Base-by-base conservation (phyloP, 2,113 vertebrate genomes). In the Thalassoma bifasciatum region DNA sequence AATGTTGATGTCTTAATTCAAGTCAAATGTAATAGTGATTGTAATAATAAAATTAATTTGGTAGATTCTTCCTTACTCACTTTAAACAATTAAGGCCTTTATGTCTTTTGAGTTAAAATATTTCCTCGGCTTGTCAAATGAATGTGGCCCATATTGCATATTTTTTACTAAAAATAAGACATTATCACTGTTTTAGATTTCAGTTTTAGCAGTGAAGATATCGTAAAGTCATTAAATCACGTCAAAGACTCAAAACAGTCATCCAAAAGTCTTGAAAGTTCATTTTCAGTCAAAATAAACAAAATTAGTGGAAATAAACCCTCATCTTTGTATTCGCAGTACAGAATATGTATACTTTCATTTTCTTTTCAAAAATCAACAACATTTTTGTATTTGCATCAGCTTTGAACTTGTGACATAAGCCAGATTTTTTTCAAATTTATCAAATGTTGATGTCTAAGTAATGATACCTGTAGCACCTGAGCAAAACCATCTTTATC, bases 371-470 rank as follows among this genome's bases (percentile, higher is more conserved):
- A 88, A 85, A 87, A 89, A 56, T 84, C 58, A 82, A 67, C 77
- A 78, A 75, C 89, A 91, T 91, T 90, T 92, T 90, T 84, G 91
- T 62, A 88, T 89, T 72, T 91, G 79, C 81, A 81, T 75, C 44
- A 65, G 49, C 47, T 71, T 47, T 76, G 17, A 69, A 49, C 61
- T 26, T 44, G 60, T 63, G 62, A 58, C 17, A 21, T 8, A 68
- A 52, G 47, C 59, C 67, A 54, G 54, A 51, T 22, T 56, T 16
- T n/a, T 37, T 26, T 2, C 19, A 26, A 8, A 46, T 46, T 5
- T 19, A 49, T 76, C 30, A 51, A 72, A 85, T 46, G 65, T 60
- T 81, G 40, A 66, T 37, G 59, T 60, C 21, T 72, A 26, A 50
- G 47, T 74, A 23, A 26, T 85, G 54, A 77, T 44, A 66, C 54